These are phyloP conservation scores for Acleris literana DNA, from an alignment of 2,888 invertebrate species.

Conservation along the genomic window DNA sequence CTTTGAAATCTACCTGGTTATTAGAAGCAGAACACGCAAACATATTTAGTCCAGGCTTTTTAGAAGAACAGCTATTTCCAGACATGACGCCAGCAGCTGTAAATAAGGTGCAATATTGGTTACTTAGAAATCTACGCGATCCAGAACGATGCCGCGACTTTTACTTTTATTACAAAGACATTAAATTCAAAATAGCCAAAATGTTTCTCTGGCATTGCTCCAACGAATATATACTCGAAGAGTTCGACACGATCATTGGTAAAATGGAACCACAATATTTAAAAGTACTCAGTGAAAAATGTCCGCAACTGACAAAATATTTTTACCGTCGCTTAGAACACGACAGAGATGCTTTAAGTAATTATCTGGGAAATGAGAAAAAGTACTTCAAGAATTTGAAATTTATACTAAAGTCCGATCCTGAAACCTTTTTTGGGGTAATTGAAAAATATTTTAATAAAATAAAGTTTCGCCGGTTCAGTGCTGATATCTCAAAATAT, in stretches of 20 bases:
- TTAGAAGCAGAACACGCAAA: conserved; percentile 23
- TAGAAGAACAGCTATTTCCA: conserved; percentile 28
- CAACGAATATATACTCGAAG: conserved; percentile 8
- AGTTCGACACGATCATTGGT: conserved; percentile 12
- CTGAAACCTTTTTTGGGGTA: conserved; percentile 17
- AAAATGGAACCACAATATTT: conserved; percentile 20
- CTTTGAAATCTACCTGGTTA: not conserved
- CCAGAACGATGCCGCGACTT: conserved; percentile 26
- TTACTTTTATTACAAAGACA: conserved; percentile 31
- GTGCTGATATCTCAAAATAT: conserved; percentile 16
- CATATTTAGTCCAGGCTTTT: conserved; percentile 12
- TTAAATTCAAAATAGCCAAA: conserved; percentile 18
- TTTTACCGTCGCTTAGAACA: conserved; percentile 11
- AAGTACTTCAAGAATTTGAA: conserved; percentile 12
- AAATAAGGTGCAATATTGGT: conserved; percentile 9
- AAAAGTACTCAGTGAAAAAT: conserved; percentile 25
- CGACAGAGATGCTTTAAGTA: conserved; percentile 1
- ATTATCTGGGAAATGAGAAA: conserved; percentile 12
- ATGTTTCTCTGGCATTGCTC: conserved; percentile 32
- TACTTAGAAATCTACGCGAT: conserved; percentile 24
- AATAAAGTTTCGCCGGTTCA: not conserved
- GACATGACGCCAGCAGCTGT: conserved; percentile 29
- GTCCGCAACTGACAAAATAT: conserved; percentile 10
- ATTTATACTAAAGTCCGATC: conserved; percentile 14
- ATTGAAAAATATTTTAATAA: conserved; percentile 24